Conservation (phyloP, 2,113 vertebrate genomes). For the Chloroceryle aenea region DNA sequence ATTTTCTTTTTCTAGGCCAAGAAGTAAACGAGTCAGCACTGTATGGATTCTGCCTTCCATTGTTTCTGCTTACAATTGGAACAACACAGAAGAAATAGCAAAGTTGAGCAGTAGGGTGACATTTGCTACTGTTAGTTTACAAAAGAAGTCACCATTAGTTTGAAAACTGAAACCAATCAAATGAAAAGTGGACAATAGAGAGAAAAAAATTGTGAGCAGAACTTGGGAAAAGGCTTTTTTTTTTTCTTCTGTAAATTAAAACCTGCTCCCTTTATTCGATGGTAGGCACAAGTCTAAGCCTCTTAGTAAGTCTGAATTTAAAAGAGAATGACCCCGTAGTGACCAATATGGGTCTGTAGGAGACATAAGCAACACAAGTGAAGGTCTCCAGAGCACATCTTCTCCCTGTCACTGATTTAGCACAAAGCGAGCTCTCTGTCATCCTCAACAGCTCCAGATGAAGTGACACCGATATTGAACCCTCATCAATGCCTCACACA, state of each 20-base stretch:
- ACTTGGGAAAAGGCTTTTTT: neutral
- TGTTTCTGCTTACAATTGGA: neutral
- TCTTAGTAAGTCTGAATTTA: neutral
- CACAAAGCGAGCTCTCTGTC: neutral
- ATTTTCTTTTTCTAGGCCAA: neutral
- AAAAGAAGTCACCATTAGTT: neutral
- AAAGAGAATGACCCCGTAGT: neutral
- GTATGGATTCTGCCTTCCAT: conserved; percentile 15
- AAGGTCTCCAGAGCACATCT: neutral
- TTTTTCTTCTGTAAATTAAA: neutral
- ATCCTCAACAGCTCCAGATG: neutral
- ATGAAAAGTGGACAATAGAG: neutral
- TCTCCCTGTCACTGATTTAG: neutral
- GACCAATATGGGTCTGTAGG: neutral
- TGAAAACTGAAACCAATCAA: neutral
- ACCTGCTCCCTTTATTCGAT: neutral
- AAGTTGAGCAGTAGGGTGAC: neutral
- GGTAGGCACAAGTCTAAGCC: neutral
- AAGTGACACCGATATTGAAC: neutral
- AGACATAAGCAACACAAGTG: neutral
- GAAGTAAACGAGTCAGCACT: neutral
- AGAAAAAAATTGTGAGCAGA: neutral
- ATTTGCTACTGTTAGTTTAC: neutral
- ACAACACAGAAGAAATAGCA: neutral
- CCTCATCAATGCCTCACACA: neutral